Conservation (phyloP, 2,888 invertebrate genomes). For the Acanthacorydalis orientalis region DNA sequence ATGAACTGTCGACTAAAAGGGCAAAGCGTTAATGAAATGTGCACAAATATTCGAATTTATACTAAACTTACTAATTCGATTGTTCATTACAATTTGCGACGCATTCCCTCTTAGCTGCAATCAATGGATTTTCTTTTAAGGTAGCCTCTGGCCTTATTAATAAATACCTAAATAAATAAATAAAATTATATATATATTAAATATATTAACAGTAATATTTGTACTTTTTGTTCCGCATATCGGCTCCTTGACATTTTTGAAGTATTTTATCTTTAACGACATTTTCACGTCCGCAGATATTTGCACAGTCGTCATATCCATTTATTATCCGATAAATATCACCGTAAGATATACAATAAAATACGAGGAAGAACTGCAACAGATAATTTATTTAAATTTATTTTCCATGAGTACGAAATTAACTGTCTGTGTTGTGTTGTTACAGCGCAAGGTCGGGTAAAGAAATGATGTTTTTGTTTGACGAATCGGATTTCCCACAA, state of each 20-base stretch:
- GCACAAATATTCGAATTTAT: no score
- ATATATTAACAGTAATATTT: conserved; percentile 6
- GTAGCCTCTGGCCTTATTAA: conserved; percentile 8
- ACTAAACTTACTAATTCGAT: conserved; percentile 22
- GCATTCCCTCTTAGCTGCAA: conserved; percentile 17
- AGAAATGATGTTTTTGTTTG: no score
- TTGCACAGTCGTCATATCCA: conserved; percentile 46
- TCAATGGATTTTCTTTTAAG: conserved; percentile 10
- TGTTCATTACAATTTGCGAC: conserved; percentile 18
- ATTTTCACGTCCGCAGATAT: conserved; percentile 41
- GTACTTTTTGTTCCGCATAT: conserved; percentile 25
- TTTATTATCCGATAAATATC: conserved; percentile 38
- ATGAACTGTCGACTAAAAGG: conserved; percentile 29
- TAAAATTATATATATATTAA: neutral
- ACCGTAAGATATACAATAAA: conserved; percentile 29
- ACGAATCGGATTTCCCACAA: neutral
- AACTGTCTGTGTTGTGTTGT: no score
- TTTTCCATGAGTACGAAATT: no score
- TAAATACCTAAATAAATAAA: neutral
- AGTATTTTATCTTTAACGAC: conserved; percentile 15
- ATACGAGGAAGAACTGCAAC: neutral
- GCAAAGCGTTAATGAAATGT: no score
- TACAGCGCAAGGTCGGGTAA: no score
- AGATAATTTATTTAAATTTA: neutral
- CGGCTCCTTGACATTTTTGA: conserved; percentile 27